Evolutionary conservation across 2,797 vertebrate genomes (phyloP).

Genomic region (Cuculus canorus): DNA sequence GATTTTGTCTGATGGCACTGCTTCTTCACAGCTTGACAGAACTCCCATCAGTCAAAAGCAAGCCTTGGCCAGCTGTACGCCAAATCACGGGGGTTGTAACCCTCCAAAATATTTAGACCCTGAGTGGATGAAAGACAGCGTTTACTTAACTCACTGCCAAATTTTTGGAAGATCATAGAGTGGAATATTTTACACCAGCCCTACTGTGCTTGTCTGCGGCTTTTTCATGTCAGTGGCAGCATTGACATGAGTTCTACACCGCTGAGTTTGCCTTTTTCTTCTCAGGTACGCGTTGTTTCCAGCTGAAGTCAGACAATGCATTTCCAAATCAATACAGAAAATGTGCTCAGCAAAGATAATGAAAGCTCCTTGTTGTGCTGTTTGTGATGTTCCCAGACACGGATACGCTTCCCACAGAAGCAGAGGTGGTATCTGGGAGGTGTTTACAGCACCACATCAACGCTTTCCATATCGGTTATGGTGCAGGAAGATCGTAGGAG

Average conservation of each 20-base stretch:
- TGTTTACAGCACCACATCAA: background rate
- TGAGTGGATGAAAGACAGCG: background rate
- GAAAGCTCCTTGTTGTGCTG: background rate
- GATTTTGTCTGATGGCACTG: background rate
- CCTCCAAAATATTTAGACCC: background rate
- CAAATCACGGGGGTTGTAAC: background rate
- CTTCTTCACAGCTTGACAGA: background rate
- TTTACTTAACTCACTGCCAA: background rate
- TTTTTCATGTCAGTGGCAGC: background rate
- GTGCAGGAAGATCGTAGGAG: background rate
- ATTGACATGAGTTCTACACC: background rate
- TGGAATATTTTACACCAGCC: background rate
- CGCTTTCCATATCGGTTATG: accelerated
- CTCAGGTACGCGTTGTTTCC: background rate
- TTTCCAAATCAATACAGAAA: background rate
- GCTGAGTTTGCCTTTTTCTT: background rate
- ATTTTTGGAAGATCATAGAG: background rate
- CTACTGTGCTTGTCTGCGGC: background rate
- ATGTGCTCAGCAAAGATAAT: background rate
- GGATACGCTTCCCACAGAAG: background rate
- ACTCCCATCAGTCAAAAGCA: background rate
- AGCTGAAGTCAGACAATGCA: background rate
- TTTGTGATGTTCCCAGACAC: background rate
- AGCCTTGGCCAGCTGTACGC: background rate
- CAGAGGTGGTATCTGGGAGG: too few species aligned